Conservation (phyloP, 2,797 vertebrate species). For the Aselliscus stoliczkanus region DNA sequence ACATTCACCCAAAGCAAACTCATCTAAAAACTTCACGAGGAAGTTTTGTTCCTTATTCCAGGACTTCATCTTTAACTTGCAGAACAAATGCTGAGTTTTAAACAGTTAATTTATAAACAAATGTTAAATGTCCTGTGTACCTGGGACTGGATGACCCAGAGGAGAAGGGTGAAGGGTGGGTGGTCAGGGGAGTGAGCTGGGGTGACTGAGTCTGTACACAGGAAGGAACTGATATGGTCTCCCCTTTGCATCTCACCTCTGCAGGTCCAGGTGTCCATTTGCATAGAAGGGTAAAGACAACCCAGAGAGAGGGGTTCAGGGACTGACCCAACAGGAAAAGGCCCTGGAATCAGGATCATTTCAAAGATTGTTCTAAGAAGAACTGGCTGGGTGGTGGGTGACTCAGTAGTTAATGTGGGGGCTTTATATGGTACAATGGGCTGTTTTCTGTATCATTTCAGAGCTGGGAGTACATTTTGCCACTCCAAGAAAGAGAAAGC, state of each 20-base stretch:
- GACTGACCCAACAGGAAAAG: neutral
- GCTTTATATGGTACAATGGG: accelerated
- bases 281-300: neutral
- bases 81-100: neutral
- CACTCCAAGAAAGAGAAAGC: neutral
- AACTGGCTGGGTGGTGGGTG: neutral
- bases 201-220: neutral
- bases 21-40: too few relatives aligned
- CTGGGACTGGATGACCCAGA: neutral
- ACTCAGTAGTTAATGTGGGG: accelerated
- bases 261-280: neutral
- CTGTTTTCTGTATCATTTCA: neutral
- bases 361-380: neutral
- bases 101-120: neutral
- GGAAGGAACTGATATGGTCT: accelerated
- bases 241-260: neutral
- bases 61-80: neutral
- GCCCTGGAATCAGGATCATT: neutral
- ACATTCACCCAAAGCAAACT: neutral
- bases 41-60: neutral
- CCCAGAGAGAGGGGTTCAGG: neutral
- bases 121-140: neutral
- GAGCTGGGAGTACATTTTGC: neutral
- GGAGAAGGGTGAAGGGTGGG: neutral
- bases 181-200: neutral